phyloP scores from a whole-genome alignment of 35 echinoderm and acorn worm genomes.

The Heliocidaris tuberculata region DNA sequence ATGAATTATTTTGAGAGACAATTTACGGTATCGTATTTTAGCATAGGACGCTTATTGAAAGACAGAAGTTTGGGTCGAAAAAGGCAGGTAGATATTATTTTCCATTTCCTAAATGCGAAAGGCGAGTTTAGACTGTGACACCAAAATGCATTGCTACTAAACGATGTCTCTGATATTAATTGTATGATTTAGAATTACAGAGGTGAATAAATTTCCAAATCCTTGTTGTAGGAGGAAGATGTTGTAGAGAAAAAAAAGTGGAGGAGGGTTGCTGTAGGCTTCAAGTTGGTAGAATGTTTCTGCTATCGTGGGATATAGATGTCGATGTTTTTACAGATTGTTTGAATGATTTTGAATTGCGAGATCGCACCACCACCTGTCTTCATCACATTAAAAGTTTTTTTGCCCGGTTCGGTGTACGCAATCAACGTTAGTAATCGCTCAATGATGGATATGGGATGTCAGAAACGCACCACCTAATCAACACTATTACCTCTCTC shows the following conservation, averaged over 20 bases:
- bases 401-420: neutral
- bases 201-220: neutral
- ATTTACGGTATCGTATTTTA: too few species aligned
- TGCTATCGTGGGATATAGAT: neutral
- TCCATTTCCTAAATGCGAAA: too few species aligned
- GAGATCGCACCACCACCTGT: slow-evolving; percentile 21
- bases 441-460: slow-evolving; percentile 18
- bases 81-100: too few species aligned
- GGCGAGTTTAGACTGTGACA: too few species aligned
- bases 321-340: neutral
- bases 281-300: neutral
- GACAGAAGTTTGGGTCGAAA: too few species aligned
- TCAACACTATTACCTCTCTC: neutral
- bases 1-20: too few species aligned
- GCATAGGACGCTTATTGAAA: too few species aligned
- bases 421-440: slow-evolving; percentile 39
- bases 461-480: slow-evolving; percentile 9
- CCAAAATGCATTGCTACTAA: too few species aligned
- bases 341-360: neutral
- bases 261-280: neutral
- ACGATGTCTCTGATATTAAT: too few species aligned
- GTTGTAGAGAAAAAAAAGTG: neutral
- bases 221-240: neutral
- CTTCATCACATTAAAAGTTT: slow-evolving; percentile 39
- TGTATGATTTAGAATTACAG: neutral